Evolutionary conservation across 2,888 invertebrate species (phyloP), one percentile per base, ranked within the genome.

Genomic region (Helobdella robusta): DNA sequence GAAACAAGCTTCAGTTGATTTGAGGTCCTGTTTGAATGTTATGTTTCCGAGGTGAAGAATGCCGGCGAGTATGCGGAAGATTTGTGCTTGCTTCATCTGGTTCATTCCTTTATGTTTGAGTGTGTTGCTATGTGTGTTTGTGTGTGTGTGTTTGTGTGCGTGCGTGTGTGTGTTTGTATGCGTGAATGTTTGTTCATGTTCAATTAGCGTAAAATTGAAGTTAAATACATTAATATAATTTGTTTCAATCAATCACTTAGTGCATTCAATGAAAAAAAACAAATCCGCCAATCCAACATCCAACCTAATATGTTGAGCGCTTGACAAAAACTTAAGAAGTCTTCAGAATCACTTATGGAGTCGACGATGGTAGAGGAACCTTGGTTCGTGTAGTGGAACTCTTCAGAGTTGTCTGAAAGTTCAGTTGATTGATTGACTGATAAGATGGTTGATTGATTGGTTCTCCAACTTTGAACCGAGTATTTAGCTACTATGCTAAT

Each of bases 31-130:
- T 8, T 85, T 81, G 52, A 83, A 82, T 8, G 83, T 80, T 1
- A 98, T 85, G 78, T 98, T 98, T 0, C 98, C 98, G 64, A 98
- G 82, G 76, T 95, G 94, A 36, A 98, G 81, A 69, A 98, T 86
- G 8, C 89, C 87, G 0, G 94, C 88, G 64, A 97, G 80, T 34
- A 95, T 85, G 68, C 86, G 85, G 75, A 91, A 88, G 81, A 94
- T 86, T 74, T 90, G 87, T 68, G 85, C 83, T 75, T 89, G 88
- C 71, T 89, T 87, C 15, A 81, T 79, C 46, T 86, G 85, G 0
- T 85, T 83, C 73, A 95, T 91, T 18, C 91, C 93, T 80, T 72
- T 8, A 69, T 11, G 25, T 20, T 35, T n/a, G 11, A 40, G 18
- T n/a, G n/a, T 15, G 11, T 23, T 60, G 44, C n/a, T 15, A 40